Percentiles rank a stretch among this genome's conserved stretches.
Conservation (phyloP, 2,113 vertebrate species). For the Sapayoa aenigma region DNA sequence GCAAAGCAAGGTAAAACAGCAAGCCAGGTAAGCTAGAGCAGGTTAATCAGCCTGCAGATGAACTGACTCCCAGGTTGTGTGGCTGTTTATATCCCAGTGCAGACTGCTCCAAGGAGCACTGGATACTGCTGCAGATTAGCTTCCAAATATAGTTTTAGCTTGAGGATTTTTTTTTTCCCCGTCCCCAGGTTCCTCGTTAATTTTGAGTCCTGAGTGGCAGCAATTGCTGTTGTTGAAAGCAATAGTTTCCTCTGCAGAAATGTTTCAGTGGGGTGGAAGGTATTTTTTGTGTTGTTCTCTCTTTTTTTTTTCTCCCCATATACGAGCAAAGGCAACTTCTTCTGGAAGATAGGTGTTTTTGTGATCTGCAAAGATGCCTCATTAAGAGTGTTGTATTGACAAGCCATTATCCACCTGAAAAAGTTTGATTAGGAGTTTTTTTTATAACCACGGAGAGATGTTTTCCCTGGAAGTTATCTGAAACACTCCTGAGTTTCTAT, state of each 20-base stretch:
- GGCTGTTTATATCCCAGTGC: background rate
- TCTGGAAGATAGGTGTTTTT: background rate
- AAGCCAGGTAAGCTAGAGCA: background rate
- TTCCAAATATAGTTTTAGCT: background rate
- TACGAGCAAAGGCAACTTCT: background rate
- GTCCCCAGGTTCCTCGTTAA: background rate
- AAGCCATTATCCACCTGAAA: background rate
- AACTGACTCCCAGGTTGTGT: background rate
- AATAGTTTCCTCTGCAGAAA: background rate
- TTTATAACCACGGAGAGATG: background rate
- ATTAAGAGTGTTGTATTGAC: background rate
- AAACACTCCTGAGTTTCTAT: background rate
- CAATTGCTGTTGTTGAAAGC: background rate
- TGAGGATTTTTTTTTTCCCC: background rate
- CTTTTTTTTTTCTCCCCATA: rapidly evolving
- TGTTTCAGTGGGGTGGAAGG: background rate
- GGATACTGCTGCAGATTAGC: background rate
- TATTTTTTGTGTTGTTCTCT: background rate
- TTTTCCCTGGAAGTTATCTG: background rate
- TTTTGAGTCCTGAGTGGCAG: background rate
- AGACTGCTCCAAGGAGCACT: background rate
- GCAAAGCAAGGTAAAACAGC: background rate
- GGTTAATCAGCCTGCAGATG: background rate
- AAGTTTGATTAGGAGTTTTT: background rate
- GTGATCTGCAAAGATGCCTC: background rate